These are phyloP conservation scores for Intellagama lesueurii DNA, from an alignment of 2,797 vertebrate species.

Conservation along the genomic window DNA sequence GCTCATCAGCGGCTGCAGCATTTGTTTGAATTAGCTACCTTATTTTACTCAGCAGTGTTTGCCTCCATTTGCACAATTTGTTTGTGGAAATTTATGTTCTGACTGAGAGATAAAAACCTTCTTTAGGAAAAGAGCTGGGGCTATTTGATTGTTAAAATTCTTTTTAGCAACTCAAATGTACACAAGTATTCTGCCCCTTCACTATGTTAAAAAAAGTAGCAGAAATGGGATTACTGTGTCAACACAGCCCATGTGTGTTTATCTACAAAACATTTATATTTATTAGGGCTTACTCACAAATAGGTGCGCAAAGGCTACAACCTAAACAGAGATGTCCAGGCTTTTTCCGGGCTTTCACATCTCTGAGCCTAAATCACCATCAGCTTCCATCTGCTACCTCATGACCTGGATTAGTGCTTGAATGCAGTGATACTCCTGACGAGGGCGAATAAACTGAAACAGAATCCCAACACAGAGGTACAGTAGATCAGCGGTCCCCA, in stretches of 20 bases:
- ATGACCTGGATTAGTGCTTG: neutral
- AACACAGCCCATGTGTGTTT: neutral
- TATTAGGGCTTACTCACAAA: neutral
- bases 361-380: neutral
- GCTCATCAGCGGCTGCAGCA: too few relatives aligned
- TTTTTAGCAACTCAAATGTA: neutral
- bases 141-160: neutral
- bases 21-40: neutral
- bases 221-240: neutral
- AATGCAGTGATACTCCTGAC: neutral
- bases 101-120: neutral
- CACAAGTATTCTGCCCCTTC: neutral
- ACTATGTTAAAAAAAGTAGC: neutral
- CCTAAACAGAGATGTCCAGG: too few relatives aligned
- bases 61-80: neutral
- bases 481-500: too few relatives aligned
- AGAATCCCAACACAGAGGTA: neutral
- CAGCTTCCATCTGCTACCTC: neutral
- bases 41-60: neutral
- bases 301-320: neutral
- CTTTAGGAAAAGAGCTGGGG: neutral
- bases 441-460: neutral
- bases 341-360: too few relatives aligned
- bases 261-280: neutral
- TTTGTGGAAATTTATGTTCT: conserved; percentile 6